A percentile compares a stretch with the other conserved stretches of the same genome.
Evolutionary conservation across 2,797 vertebrate species (phyloP).

Genomic region (Sebastes cheni): DNA sequence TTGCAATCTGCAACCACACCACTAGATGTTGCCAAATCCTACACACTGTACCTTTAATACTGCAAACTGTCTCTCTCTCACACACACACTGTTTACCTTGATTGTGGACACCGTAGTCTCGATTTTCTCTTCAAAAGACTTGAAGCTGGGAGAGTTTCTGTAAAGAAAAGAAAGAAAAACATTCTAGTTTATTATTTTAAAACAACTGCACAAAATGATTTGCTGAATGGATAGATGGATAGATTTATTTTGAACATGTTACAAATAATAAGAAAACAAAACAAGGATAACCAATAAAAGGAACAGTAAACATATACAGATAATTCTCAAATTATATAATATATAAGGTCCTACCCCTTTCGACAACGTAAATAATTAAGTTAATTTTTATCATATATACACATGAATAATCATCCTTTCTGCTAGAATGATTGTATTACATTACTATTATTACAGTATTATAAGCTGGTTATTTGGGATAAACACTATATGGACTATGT

Average conservation of each 20-base stretch:
- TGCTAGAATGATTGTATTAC: neutral
- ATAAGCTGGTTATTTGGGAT: neutral
- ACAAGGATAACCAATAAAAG: neutral
- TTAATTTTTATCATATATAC: too few relatives aligned
- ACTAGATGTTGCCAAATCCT: too few relatives aligned
- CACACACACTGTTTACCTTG: slow-evolving; percentile 82
- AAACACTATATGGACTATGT: too few relatives aligned
- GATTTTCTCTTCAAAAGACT: slow-evolving; percentile 97
- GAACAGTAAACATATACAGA: neutral
- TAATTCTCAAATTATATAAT: neutral
- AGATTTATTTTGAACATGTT: neutral
- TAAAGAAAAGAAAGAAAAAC: slow-evolving; percentile 36
- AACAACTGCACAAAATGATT: neutral
- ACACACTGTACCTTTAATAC: too few relatives aligned
- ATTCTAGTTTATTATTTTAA: neutral
- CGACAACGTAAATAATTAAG: neutral
- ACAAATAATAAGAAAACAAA: neutral
- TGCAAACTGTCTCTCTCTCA: neutral
- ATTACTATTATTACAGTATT: neutral
- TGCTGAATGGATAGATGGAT: neutral
- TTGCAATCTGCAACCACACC: too few relatives aligned
- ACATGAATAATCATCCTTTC: too few relatives aligned
- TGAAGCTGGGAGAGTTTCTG: slow-evolving; percentile 98
- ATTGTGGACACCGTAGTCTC: slow-evolving; percentile 94
- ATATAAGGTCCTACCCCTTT: neutral